These are phyloP conservation scores for Drosophila paulistorum DNA, from an alignment of 1,140 invertebrate species.

Conservation along the genomic window DNA sequence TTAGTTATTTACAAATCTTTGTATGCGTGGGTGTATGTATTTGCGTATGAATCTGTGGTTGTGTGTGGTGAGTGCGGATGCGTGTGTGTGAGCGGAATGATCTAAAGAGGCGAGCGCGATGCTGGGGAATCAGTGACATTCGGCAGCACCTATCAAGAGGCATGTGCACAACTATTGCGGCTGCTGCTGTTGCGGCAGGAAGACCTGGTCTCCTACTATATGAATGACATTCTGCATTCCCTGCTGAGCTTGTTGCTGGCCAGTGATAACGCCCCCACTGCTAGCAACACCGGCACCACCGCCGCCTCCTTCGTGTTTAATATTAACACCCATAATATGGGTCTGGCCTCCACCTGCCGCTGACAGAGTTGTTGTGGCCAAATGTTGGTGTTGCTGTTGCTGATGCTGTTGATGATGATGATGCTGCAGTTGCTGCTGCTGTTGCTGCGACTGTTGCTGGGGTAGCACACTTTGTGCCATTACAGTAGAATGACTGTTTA, in stretches of 20 bases:
- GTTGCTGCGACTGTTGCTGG: slow-evolving; percentile 60
- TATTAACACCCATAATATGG: slow-evolving; percentile 56
- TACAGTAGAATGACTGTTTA: slow-evolving; percentile 45
- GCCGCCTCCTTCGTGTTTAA: slow-evolving; percentile 61
- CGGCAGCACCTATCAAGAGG: slow-evolving; percentile 24
- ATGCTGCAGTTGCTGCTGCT: slow-evolving; percentile 37
- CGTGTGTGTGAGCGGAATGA: slow-evolving; percentile 60
- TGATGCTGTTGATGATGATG: slow-evolving; percentile 28
- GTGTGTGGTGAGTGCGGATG: slow-evolving; percentile 13
- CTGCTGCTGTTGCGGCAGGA: slow-evolving; percentile 67
- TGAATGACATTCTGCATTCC: slow-evolving; percentile 81
- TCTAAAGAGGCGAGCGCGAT: slow-evolving; percentile 29
- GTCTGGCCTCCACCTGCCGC: slow-evolving; percentile 60
- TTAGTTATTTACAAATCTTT: slow-evolving; percentile 72
- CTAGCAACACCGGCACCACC: slow-evolving; percentile 11
- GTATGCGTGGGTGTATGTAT: slow-evolving; percentile 17
- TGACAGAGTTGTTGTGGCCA: slow-evolving; percentile 54
- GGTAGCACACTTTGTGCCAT: slow-evolving; percentile 64
- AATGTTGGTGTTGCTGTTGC: slow-evolving; percentile 56
- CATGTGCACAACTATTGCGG: slow-evolving; percentile 31
- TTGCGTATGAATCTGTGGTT: slow-evolving; percentile 39
- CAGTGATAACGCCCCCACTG: slow-evolving; percentile 30
- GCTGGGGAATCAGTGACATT: not conserved
- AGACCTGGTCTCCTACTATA: slow-evolving; percentile 78
- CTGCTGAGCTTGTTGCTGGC: slow-evolving; percentile 53